Evolutionary conservation across 2,888 invertebrate species (phyloP).

Genomic region (Fragum sueziense): DNA sequence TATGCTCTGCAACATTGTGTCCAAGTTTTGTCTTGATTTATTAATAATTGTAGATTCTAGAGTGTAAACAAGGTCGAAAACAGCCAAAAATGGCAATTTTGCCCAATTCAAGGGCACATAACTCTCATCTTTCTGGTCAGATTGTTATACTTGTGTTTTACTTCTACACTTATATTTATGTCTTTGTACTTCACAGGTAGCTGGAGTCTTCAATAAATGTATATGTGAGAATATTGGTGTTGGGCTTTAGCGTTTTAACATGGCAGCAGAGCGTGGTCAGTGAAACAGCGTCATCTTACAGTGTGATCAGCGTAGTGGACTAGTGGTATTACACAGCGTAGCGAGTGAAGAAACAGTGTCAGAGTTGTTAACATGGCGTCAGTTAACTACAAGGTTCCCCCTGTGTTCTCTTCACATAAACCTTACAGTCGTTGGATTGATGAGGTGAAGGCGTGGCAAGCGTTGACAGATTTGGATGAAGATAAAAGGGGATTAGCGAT

Average conservation of each 20-base stretch:
- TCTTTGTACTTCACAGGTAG: slow-evolving; percentile 1
- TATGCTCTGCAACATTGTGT: too few relatives aligned
- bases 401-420: slow-evolving; percentile 28
- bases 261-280: slow-evolving; percentile 8
- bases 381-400: slow-evolving; percentile 31
- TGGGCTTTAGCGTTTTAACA: background rate
- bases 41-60: too few relatives aligned
- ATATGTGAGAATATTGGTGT: background rate
- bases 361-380: slow-evolving; percentile 19
- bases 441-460: slow-evolving; percentile 43
- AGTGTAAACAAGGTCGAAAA: too few relatives aligned
- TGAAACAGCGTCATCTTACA: background rate
- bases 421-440: slow-evolving; percentile 50
- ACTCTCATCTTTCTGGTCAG: too few relatives aligned
- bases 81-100: too few relatives aligned
- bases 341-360: background rate
- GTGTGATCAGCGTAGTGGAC: background rate
- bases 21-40: too few relatives aligned
- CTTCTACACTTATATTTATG: slow-evolving; percentile 5
- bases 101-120: too few relatives aligned
- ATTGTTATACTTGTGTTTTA: background rate
- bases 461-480: slow-evolving; percentile 36
- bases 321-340: too few relatives aligned
- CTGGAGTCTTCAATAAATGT: slow-evolving; percentile 20
- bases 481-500: slow-evolving; percentile 34